These are phyloP conservation scores for Phoxinus dragarum DNA, from an alignment of 2,797 vertebrate species.

Conservation along the genomic window DNA sequence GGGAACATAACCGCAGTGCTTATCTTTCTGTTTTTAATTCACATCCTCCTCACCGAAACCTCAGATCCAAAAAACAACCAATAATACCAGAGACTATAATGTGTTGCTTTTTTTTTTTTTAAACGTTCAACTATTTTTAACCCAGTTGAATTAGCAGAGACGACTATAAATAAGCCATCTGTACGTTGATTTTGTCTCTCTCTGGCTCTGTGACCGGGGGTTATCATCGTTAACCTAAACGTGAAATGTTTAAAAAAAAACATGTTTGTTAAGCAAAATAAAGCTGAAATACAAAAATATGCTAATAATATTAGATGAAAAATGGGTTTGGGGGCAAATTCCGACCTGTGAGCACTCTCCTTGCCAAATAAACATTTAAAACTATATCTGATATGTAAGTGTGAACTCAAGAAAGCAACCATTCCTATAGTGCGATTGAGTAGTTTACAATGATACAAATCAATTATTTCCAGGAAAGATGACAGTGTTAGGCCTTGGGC, in stretches of 20 bases:
- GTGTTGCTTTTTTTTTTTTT: too few relatives aligned
- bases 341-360: neutral
- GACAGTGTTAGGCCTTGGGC: neutral
- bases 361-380: neutral
- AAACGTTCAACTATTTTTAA: neutral
- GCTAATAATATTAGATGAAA: neutral
- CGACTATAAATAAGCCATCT: neutral
- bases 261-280: neutral
- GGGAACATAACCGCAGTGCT: neutral
- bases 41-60: neutral
- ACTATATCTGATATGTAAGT: neutral
- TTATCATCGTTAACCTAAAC: neutral
- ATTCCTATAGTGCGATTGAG: neutral
- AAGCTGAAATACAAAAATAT: too few relatives aligned
- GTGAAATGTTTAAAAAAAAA: neutral
- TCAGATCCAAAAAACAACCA: neutral
- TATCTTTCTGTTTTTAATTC: neutral
- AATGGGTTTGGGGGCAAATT: neutral
- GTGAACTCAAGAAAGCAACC: neutral
- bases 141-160: neutral
- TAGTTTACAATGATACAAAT: constrained; percentile 67
- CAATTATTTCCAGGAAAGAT: constrained; percentile 49
- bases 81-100: neutral
- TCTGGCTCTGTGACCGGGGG: neutral
- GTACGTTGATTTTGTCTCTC: neutral